Conservation (phyloP, 2,113 vertebrate genomes). For the Colius striatus region DNA sequence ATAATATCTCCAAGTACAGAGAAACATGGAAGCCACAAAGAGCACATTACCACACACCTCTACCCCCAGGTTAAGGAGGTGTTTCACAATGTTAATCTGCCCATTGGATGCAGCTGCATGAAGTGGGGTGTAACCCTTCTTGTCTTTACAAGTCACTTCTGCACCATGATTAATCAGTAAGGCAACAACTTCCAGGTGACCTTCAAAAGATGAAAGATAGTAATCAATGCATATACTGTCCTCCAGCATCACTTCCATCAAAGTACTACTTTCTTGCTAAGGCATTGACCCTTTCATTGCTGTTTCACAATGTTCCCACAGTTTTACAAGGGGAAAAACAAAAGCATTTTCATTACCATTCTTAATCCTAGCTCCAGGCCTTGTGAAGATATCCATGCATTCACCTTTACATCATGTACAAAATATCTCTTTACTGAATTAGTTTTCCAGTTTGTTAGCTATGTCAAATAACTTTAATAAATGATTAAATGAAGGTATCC, state of each 20-base stretch:
- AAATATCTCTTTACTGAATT: not conserved
- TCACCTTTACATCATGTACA: not conserved
- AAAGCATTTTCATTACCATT: not conserved
- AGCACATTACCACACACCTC: conserved; percentile 80
- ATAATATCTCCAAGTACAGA: not conserved
- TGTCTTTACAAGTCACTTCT: conserved; percentile 95
- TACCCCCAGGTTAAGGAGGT: conserved; percentile 91
- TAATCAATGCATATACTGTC: not conserved
- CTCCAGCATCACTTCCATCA: not conserved
- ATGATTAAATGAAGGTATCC: not conserved
- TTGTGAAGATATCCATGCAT: not conserved
- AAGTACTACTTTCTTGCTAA: not conserved
- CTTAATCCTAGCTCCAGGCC: not conserved
- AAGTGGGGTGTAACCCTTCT: conserved; percentile 93
- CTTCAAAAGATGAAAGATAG: conserved; percentile 70
- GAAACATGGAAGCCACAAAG: not conserved
- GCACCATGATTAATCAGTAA: conserved; percentile 92
- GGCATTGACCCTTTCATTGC: not conserved
- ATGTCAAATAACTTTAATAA: not conserved
- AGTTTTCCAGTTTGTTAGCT: not conserved
- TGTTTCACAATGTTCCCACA: not conserved
- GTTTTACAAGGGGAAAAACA: not conserved
- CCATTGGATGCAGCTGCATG: conserved; percentile 94
- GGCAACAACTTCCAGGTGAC: conserved; percentile 92
- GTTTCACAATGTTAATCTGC: conserved; percentile 90